Base-by-base conservation (phyloP, 2,888 invertebrate genomes). In the Heteromyza rotundicornis region DNA sequence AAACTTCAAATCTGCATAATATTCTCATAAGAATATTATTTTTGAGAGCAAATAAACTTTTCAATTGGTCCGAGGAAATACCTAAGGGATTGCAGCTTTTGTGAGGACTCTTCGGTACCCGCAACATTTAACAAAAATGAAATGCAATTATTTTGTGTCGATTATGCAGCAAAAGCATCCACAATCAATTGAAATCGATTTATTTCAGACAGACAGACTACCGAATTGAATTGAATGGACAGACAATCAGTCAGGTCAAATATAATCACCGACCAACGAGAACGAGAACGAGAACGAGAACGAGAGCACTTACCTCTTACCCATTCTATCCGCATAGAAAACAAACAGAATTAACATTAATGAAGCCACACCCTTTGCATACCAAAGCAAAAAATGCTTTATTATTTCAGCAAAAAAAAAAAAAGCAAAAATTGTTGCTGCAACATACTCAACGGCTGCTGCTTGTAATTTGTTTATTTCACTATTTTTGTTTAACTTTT, bases 361-460 rank as follows among this genome's bases (percentile, higher is more conserved):
- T 47, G 47, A 47, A 47, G 47, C 47, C 47, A 47, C 47, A 47
- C 19, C 47, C 47, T 47, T 47, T 47, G 47, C 47, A 47, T 47
- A 47, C 3, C 20, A 47, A 47, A 47, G 19, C 20, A 19, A 2
- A 2, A 19, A 3, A n/a, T 40, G n/a, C 40, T 40, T n/a, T 40
- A 40, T 40, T 40, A 5, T 27, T 10, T 10, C 27, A 27, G 40
- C 40, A n/a, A 7, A n/a, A 40, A 7, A 40, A 40, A 7, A 40
- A 40, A 10, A 3, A 7, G n/a, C 27, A 40, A 7, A 40, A 40
- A 40, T 7, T n/a, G 14, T 32, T 32, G 7, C 27, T 10, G 27
- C 5, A 27, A 27, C 27, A 27, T 10, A 27, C 27, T 27, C 27
- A 10, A 27, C 14, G 2, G 40, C 40, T n/a, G 40, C 40, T n/a